Conservation (phyloP, 2,113 vertebrate species). For the Xiphophorus maculatus region DNA sequence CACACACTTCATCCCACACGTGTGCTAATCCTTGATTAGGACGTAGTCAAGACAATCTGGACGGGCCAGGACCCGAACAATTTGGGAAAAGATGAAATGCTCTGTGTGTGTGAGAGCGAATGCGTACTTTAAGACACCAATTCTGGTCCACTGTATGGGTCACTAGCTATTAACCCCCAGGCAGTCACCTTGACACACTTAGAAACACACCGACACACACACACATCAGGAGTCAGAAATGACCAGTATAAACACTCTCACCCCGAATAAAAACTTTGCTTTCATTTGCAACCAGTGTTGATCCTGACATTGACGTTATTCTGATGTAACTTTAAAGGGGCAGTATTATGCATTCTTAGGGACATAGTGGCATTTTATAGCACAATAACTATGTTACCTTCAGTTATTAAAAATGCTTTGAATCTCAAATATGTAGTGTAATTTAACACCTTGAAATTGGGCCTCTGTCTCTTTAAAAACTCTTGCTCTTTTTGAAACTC, state of each 20-base stretch:
- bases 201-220: constrained; percentile 9
- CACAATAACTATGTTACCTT: too few relatives aligned
- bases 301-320: constrained; percentile 67
- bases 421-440: too few relatives aligned
- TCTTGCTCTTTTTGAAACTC: too few relatives aligned
- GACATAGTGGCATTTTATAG: too few relatives aligned
- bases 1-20: not conserved
- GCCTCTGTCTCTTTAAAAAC: too few relatives aligned
- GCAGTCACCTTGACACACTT: constrained; percentile 69
- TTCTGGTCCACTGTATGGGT: constrained; percentile 56
- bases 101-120: not conserved
- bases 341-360: too few relatives aligned
- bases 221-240: constrained; percentile 6
- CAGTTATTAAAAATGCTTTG: too few relatives aligned
- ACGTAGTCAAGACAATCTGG: constrained; percentile 38
- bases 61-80: not conserved
- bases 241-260: constrained; percentile 13
- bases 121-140: constrained; percentile 38
- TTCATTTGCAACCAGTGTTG: constrained; percentile 44
- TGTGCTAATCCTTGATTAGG: constrained; percentile 31
- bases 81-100: constrained; percentile 29
- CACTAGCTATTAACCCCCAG: constrained; percentile 74
- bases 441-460: too few relatives aligned
- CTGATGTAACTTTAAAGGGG: not conserved
- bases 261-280: not conserved